Evolutionary conservation across 2,888 invertebrate genomes (phyloP).

Genomic region (Pilophorus perplexus): DNA sequence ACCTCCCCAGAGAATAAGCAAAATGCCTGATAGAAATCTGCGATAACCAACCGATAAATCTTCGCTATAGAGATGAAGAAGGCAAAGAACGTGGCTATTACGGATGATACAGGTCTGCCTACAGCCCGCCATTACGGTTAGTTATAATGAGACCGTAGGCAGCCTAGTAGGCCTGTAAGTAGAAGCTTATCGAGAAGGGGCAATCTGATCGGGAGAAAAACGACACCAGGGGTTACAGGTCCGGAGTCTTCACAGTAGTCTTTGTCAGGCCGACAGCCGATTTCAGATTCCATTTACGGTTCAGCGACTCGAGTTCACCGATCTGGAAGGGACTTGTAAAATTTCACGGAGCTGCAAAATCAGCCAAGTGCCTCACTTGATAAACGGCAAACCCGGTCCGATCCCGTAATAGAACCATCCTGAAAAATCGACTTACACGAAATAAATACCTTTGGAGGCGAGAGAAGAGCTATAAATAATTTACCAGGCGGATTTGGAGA

Average conservation of each 20-base stretch:
- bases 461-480: constrained; percentile 28
- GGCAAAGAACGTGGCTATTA: neutral
- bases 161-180: constrained; percentile 7
- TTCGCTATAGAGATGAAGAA: constrained; percentile 1
- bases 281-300: constrained; percentile 7
- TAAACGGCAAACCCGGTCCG: too few species aligned
- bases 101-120: too few species aligned
- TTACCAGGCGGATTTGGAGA: too few species aligned
- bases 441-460: too few species aligned
- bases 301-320: neutral
- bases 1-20: neutral
- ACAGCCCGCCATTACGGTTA: too few species aligned
- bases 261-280: constrained; percentile 1
- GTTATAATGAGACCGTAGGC: constrained; percentile 16
- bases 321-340: too few species aligned
- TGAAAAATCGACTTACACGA: too few species aligned
- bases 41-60: constrained; percentile 8
- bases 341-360: too few species aligned
- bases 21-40: neutral
- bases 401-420: too few species aligned
- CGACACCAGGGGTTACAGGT: constrained; percentile 11
- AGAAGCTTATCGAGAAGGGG: constrained; percentile 1
- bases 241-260: neutral
- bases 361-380: too few species aligned
- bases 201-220: constrained; percentile 12